Conservation (phyloP, 2,113 vertebrate genomes). For the Heliornis fulica region DNA sequence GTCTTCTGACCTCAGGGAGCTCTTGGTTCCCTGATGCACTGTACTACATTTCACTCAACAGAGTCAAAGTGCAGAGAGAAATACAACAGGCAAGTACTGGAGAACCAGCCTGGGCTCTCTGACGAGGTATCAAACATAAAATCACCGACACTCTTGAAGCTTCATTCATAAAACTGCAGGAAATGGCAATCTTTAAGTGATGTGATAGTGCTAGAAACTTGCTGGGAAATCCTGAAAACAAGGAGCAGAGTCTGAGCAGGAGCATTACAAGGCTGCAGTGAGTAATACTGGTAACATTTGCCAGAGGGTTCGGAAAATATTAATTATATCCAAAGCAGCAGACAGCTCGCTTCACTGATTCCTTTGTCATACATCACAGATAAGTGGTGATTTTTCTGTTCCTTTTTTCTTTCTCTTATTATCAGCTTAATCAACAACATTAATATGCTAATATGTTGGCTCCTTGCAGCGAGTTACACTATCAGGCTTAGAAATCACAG, state of each 20-base stretch:
- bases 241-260: not conserved
- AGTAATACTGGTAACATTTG: not conserved
- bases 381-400: not conserved
- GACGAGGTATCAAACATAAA: not conserved
- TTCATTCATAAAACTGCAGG: not conserved
- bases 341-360: not conserved
- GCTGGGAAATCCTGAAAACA: not conserved
- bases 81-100: too few species aligned
- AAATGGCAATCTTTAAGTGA: not conserved
- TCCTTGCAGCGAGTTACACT: not conserved
- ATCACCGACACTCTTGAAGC: not conserved
- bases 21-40: rapidly evolving
- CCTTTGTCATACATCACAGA: not conserved
- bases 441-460: not conserved
- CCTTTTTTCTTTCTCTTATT: not conserved
- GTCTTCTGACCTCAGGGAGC: not conserved
- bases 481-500: not conserved
- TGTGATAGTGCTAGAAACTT: not conserved
- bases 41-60: rapidly evolving
- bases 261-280: not conserved
- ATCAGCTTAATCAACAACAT: not conserved
- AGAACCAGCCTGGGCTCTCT: not conserved
- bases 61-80: not conserved
- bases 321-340: constrained; percentile 22
- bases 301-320: not conserved